phyloP scores from a whole-genome alignment of 2,113 vertebrate species.

The Lagopus leucura region DNA sequence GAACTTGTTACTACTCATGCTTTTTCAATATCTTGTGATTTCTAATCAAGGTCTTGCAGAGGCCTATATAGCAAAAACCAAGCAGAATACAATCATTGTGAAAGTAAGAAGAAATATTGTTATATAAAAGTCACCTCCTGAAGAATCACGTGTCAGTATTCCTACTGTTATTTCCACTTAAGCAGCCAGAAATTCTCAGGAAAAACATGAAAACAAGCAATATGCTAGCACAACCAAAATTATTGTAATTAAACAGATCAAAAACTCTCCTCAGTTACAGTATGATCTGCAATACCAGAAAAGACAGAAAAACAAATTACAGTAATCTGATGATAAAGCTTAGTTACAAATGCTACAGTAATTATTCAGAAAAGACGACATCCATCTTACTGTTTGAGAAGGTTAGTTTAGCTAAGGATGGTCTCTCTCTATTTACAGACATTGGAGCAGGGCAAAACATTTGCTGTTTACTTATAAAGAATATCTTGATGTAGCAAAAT shows the following conservation, averaged over 20 bases:
- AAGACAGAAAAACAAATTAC: conserved; percentile 2
- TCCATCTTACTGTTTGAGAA: neutral
- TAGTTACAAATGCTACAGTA: conserved; percentile 3
- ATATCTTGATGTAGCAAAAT: conserved; percentile 7
- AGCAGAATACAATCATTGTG: neutral
- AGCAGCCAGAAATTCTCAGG: neutral
- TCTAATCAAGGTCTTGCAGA: neutral
- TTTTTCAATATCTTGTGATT: neutral
- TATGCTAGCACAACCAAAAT: conserved; percentile 16
- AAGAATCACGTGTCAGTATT: neutral
- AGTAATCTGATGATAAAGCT: neutral
- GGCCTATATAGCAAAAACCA: neutral
- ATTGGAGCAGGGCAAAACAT: neutral
- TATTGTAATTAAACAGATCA: conserved; percentile 37
- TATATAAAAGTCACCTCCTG: neutral
- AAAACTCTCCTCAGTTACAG: conserved; percentile 2
- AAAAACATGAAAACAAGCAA: conserved; percentile 34
- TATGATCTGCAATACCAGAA: conserved; percentile 35
- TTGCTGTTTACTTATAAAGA: conserved; percentile 19
- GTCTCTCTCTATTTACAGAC: neutral
- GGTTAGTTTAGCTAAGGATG: neutral
- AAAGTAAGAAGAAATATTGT: neutral
- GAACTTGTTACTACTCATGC: neutral
- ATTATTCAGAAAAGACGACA: conserved; percentile 14
- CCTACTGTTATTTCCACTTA: neutral